Evolutionary conservation across 2,888 invertebrate species (phyloP).

Genomic region (Limnephilus auricula): DNA sequence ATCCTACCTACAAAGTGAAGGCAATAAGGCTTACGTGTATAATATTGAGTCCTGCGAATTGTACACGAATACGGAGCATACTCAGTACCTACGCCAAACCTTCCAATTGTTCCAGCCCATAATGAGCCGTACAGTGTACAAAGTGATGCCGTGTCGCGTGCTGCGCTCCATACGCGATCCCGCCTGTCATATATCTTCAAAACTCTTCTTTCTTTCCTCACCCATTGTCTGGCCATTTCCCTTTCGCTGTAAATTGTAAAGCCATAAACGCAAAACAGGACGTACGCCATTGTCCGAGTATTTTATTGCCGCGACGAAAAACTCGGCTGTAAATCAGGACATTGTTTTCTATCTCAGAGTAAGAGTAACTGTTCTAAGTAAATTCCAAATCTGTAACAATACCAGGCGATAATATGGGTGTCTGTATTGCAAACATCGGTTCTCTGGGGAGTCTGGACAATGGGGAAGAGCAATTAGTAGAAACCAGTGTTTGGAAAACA

Average conservation of each 20-base stretch:
- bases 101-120: conserved; percentile 25
- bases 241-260: conserved; percentile 60
- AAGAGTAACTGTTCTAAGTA: conserved; percentile 49
- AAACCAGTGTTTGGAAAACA: conserved; percentile 55
- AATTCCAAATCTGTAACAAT: conserved; percentile 51
- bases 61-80: background rate
- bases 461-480: conserved; percentile 25
- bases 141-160: conserved; percentile 50
- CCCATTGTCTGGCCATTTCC: conserved; percentile 54
- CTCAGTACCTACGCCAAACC: background rate
- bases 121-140: background rate
- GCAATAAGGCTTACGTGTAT: background rate
- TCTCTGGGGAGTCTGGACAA: conserved; percentile 24
- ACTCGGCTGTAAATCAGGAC: conserved; percentile 55
- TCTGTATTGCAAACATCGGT: conserved; percentile 50
- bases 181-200: conserved; percentile 52
- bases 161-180: conserved; percentile 15
- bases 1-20: background rate
- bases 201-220: conserved; percentile 47
- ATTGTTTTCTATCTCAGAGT: conserved; percentile 27
- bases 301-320: conserved; percentile 55
- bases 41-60: background rate
- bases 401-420: conserved; percentile 42
- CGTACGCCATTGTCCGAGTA: conserved; percentile 38
- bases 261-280: conserved; percentile 53